Evolutionary conservation across 2,888 invertebrate species (phyloP).

Genomic region (Liopterus haemorrhoidalis): DNA sequence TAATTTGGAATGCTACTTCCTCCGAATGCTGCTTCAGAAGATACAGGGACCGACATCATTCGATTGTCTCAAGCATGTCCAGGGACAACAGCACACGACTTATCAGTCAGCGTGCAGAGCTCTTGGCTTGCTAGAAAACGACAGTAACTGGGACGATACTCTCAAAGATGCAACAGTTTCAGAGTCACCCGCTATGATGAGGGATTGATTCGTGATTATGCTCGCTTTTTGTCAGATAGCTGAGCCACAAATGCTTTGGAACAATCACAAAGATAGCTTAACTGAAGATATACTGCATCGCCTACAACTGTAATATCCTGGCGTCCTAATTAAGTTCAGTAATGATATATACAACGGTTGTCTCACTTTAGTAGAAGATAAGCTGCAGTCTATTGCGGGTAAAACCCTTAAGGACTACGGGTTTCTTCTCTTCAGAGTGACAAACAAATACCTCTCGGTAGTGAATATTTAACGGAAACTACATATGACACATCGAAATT

Average conservation of each 20-base stretch:
- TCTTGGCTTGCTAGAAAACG: slow-evolving; percentile 31
- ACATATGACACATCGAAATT: neutral
- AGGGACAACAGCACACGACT: slow-evolving; percentile 9
- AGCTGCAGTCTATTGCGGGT: neutral
- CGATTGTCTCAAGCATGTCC: slow-evolving; percentile 17
- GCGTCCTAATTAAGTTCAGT: too few species aligned
- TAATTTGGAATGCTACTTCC: slow-evolving; percentile 20
- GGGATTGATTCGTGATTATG: slow-evolving; percentile 32
- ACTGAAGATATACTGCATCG: slow-evolving; percentile 31
- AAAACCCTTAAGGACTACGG: neutral
- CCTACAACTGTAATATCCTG: slow-evolving; percentile 26
- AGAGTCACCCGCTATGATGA: slow-evolving; percentile 27
- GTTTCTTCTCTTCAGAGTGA: neutral
- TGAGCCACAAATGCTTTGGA: slow-evolving; percentile 31
- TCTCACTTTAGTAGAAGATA: neutral
- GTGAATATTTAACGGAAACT: neutral
- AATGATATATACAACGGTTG: slow-evolving; percentile 5
- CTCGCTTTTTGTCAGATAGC: slow-evolving; percentile 30
- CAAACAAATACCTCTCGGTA: neutral
- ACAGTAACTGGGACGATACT: slow-evolving; percentile 31
- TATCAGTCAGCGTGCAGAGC: slow-evolving; percentile 15
- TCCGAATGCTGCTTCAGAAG: slow-evolving; percentile 32
- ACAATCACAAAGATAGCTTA: slow-evolving; percentile 33
- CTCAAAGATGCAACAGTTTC: slow-evolving; percentile 25
- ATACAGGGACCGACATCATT: slow-evolving; percentile 37